phyloP scores from a whole-genome alignment of 2,113 vertebrate species.

The Corythaeola cristata region DNA sequence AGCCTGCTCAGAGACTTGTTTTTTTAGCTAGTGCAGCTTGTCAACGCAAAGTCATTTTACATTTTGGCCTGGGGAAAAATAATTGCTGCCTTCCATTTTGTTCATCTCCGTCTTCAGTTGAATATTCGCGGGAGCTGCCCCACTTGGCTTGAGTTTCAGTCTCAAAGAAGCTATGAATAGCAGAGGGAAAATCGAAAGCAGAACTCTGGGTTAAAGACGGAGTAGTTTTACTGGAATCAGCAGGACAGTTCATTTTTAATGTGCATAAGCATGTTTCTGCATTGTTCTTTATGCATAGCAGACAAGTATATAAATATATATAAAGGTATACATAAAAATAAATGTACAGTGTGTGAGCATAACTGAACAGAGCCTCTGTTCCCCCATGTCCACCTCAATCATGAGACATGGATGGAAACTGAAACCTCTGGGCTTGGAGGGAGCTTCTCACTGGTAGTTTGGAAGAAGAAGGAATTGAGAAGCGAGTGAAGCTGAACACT shows the following conservation, averaged over 20 bases:
- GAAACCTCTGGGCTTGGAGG: background rate
- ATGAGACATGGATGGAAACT: background rate
- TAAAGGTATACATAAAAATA: background rate
- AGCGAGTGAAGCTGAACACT: background rate
- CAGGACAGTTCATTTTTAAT: background rate
- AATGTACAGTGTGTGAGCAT: background rate
- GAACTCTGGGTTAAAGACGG: background rate
- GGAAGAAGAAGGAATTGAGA: background rate
- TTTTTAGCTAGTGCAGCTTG: background rate
- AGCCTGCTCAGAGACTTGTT: accelerated
- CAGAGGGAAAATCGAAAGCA: background rate
- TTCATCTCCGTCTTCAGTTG: background rate
- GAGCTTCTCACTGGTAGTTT: background rate
- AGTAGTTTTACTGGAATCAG: background rate
- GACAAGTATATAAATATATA: background rate
- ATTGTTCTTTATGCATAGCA: background rate
- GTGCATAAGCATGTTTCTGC: background rate
- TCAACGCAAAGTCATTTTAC: background rate
- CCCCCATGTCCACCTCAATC: background rate
- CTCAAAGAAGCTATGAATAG: accelerated
- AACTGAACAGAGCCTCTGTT: background rate
- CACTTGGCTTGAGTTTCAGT: background rate
- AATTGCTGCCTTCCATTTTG: background rate
- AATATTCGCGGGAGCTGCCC: background rate
- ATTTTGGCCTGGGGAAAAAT: background rate